These are phyloP conservation scores for Scaptodrosophila lebanonensis DNA, from an alignment of 1,140 invertebrate species.

Conservation along the genomic window DNA sequence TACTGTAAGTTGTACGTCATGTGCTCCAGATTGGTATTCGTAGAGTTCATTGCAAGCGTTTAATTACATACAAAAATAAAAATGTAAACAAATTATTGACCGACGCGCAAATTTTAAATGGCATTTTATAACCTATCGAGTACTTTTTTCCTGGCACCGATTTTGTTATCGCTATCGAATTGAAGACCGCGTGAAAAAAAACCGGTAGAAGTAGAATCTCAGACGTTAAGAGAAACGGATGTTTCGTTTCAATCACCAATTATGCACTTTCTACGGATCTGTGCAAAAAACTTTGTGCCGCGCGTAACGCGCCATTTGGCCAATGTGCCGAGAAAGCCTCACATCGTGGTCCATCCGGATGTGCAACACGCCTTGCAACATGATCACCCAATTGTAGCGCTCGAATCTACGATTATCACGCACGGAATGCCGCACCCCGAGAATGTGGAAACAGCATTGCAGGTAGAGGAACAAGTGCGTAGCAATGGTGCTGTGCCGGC, in stretches of 20 bases:
- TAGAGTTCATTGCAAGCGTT: background rate
- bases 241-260: too few relatives aligned
- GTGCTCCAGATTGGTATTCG: conserved; percentile 33
- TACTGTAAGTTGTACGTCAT: conserved; percentile 46
- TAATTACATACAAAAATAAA: background rate
- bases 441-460: conserved; percentile 91
- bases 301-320: background rate
- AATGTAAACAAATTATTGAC: conserved; percentile 16
- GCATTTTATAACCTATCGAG: too few relatives aligned
- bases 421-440: conserved; percentile 98
- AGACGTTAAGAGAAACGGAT: too few relatives aligned
- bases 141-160: too few relatives aligned
- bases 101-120: conserved; percentile 15
- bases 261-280: too few relatives aligned
- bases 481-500: conserved; percentile 92
- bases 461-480: conserved; percentile 88
- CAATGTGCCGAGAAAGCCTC: background rate
- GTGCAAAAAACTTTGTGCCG: too few relatives aligned
- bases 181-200: too few relatives aligned
- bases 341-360: conserved; percentile 57
- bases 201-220: too few relatives aligned
- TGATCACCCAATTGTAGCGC: conserved; percentile 84
- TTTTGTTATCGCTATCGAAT: too few relatives aligned
- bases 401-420: conserved; percentile 98
- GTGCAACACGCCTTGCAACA: conserved; percentile 45